A percentile compares a stretch with the other conserved stretches of the same genome.
Evolutionary conservation across 2,888 invertebrate genomes (phyloP).

Genomic region (Invenusta paracnida): DNA sequence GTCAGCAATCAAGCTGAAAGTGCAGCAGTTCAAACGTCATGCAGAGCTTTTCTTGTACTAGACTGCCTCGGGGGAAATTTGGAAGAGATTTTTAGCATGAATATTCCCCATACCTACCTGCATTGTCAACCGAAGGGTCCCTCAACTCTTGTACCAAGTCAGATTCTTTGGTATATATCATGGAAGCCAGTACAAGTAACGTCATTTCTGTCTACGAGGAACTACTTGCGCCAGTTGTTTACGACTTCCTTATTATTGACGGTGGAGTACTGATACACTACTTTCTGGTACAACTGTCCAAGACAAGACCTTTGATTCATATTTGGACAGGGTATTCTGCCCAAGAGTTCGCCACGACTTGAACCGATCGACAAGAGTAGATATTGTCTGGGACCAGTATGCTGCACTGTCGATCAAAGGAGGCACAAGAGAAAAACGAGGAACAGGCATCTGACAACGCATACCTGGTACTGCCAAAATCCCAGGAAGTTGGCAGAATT

Average conservation of each 20-base stretch:
- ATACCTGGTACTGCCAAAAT: conserved; percentile 40
- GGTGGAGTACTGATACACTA: conserved; percentile 4
- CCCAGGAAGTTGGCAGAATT: conserved; percentile 35
- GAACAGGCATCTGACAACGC: conserved; percentile 40
- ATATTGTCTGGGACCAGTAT: conserved; percentile 43
- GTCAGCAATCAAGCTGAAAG: conserved; percentile 9
- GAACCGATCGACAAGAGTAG: conserved; percentile 39
- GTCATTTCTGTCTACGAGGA: not conserved
- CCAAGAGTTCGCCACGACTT: conserved; percentile 39
- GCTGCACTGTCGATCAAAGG: conserved; percentile 39
- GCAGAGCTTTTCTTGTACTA: not conserved
- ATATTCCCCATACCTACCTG: conserved; percentile 42
- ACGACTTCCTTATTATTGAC: conserved; percentile 5
- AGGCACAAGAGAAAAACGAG: conserved; percentile 41
- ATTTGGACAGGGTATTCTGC: conserved; percentile 47
- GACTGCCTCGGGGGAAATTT: conserved; percentile 36
- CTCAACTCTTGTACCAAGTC: conserved; percentile 7
- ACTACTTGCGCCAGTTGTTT: conserved; percentile 23
- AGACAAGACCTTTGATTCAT: not conserved
- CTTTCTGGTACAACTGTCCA: not conserved
- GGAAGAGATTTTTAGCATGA: conserved; percentile 36
- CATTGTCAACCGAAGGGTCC: conserved; percentile 36
- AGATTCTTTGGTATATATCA: conserved; percentile 11
- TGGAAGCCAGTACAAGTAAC: not conserved
- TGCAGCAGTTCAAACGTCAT: not conserved